A percentile compares a stretch with the other conserved stretches of the same genome.
Conservation (phyloP, 2,888 invertebrate species). For the Coleophora flavipennella region DNA sequence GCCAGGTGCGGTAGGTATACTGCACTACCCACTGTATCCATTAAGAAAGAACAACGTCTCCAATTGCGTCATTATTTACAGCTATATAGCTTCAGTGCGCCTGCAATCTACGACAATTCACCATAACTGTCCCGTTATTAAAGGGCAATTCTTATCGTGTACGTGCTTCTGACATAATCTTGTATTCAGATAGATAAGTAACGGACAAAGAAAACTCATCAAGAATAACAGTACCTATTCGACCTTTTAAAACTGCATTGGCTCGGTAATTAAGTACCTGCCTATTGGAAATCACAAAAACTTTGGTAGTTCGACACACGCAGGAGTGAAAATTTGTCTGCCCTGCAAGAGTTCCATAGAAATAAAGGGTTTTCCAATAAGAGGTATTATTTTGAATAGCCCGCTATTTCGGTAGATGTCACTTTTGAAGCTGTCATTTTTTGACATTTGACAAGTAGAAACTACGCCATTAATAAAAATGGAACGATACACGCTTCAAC, state of each 20-base stretch:
- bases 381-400: too few species aligned
- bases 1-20: background rate
- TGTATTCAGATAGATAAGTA: constrained; percentile 40
- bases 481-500: too few species aligned
- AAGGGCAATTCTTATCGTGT: constrained; percentile 58
- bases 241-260: constrained; percentile 24
- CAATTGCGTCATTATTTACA: constrained; percentile 66
- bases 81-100: constrained; percentile 54
- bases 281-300: too few species aligned
- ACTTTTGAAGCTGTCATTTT: too few species aligned
- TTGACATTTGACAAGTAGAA: too few species aligned
- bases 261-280: constrained; percentile 6
- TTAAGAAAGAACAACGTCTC: constrained; percentile 42
- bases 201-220: constrained; percentile 31
- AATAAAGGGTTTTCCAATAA: too few species aligned
- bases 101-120: constrained; percentile 62
- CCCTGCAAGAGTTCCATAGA: too few species aligned
- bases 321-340: too few species aligned
- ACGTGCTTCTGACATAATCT: constrained; percentile 55
- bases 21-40: constrained; percentile 17
- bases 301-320: background rate
- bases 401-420: too few species aligned
- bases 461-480: too few species aligned
- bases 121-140: constrained; percentile 59
- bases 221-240: constrained; percentile 31